These are phyloP conservation scores for Gobionotothen gibberifrons DNA, from an alignment of 2,797 vertebrate species.

Conservation along the genomic window DNA sequence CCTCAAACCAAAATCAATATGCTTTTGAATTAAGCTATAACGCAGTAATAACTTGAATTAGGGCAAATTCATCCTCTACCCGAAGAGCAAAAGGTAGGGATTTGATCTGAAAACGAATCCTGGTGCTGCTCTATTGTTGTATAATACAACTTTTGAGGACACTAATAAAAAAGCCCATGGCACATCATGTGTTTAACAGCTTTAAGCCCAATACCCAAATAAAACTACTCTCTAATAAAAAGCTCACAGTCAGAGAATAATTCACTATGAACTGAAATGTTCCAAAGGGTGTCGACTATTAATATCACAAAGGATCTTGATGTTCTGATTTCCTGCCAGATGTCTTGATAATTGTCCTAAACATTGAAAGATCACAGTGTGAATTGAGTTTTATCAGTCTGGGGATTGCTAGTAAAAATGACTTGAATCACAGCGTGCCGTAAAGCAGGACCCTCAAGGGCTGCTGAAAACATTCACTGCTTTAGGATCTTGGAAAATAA, in stretches of 20 bases:
- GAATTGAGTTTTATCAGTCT: background rate
- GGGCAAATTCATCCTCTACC: background rate
- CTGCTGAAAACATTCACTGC: constrained; percentile 2
- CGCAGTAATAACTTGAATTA: background rate
- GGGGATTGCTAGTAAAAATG: background rate
- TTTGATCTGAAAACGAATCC: background rate
- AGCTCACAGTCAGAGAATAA: background rate
- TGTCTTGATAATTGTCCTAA: background rate
- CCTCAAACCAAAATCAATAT: background rate
- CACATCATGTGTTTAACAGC: constrained; percentile 45
- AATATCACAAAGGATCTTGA: background rate
- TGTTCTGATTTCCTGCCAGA: constrained; percentile 6
- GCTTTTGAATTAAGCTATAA: background rate
- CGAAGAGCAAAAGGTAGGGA: constrained; percentile 1
- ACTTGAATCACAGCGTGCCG: constrained; percentile 8
- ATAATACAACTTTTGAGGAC: background rate
- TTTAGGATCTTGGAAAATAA: constrained; percentile 11
- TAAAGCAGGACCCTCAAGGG: background rate
- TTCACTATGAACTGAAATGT: constrained; percentile 14
- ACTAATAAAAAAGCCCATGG: constrained; percentile 32
- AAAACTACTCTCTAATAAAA: constrained; percentile 7
- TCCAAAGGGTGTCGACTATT: background rate
- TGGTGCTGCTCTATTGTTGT: background rate
- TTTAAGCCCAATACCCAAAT: constrained; percentile 29
- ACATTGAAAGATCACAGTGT: background rate